phyloP scores from a whole-genome alignment of 1,140 invertebrate species.

The Drosophila subpulchrella region DNA sequence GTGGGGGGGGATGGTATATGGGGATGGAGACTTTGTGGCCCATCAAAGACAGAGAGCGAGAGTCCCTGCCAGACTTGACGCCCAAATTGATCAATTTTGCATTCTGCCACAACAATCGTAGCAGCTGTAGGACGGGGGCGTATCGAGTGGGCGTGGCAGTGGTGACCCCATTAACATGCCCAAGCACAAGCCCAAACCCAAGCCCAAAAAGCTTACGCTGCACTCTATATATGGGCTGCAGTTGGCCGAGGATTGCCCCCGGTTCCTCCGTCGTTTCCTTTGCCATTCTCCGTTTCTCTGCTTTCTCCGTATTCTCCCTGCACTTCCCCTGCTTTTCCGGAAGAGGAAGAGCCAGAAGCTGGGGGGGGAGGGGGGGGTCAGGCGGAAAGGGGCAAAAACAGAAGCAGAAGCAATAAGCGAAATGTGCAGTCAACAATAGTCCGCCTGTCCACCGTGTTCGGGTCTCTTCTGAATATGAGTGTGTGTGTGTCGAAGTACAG shows the following conservation, averaged over 20 bases:
- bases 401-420: slow-evolving; percentile 35
- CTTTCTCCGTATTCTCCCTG: not conserved
- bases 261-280: slow-evolving; percentile 5
- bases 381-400: slow-evolving; percentile 8
- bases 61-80: slow-evolving; percentile 21
- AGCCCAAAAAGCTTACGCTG: slow-evolving; percentile 47
- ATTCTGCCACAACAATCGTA: slow-evolving; percentile 60
- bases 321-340: slow-evolving; percentile 5
- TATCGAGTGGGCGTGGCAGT: slow-evolving; percentile 22
- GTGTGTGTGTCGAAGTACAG: slow-evolving; percentile 9
- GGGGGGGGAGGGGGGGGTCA: not conserved
- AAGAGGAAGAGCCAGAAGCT: slow-evolving; percentile 1
- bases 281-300: slow-evolving; percentile 1
- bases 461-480: not conserved
- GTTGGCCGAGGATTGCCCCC: slow-evolving; percentile 22
- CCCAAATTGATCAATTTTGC: slow-evolving; percentile 75
- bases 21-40: not conserved
- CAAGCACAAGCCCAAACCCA: slow-evolving; percentile 1
- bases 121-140: slow-evolving; percentile 10
- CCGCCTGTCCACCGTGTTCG: not conserved
- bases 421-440: slow-evolving; percentile 71
- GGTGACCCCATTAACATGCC: slow-evolving; percentile 56
- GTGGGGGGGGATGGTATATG: not conserved
- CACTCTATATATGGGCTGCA: slow-evolving; percentile 31
- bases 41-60: slow-evolving; percentile 1